These are phyloP conservation scores for Syritta pipiens DNA, from an alignment of 2,888 invertebrate genomes.

Conservation along the genomic window DNA sequence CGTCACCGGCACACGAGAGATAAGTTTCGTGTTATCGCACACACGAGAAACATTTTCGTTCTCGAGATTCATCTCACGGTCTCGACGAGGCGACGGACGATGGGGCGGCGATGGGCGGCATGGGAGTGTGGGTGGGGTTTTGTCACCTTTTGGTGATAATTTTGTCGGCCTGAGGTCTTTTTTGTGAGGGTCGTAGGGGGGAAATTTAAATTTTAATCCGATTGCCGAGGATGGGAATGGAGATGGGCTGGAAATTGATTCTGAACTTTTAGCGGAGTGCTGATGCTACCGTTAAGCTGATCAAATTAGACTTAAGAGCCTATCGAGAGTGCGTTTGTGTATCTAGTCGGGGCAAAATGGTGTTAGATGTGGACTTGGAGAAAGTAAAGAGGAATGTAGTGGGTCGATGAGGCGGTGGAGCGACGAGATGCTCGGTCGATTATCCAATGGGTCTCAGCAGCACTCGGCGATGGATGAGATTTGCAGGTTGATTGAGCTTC, in stretches of 20 bases:
- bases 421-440: too few relatives aligned
- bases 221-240: slow-evolving; percentile 28
- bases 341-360: not conserved
- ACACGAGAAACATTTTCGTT: too few relatives aligned
- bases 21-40: slow-evolving; percentile 30
- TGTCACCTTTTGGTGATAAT: slow-evolving; percentile 14
- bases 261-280: not conserved
- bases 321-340: not conserved
- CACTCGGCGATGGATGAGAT: too few relatives aligned
- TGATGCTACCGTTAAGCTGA: not conserved
- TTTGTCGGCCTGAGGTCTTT: not conserved
- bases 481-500: too few relatives aligned
- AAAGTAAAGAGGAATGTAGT: too few relatives aligned
- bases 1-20: slow-evolving; percentile 32
- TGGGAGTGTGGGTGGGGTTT: too few relatives aligned
- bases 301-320: not conserved
- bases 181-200: not conserved
- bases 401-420: too few relatives aligned
- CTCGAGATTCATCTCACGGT: too few relatives aligned
- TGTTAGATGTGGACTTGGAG: not conserved
- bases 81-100: too few relatives aligned
- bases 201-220: slow-evolving; percentile 16
- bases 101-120: not conserved
- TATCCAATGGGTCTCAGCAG: too few relatives aligned
- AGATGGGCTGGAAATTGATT: not conserved